A percentile compares a stretch with the other conserved stretches of the same genome.
phyloP scores from a whole-genome alignment of 2,113 vertebrate species.

The Hepsetus odoe region DNA sequence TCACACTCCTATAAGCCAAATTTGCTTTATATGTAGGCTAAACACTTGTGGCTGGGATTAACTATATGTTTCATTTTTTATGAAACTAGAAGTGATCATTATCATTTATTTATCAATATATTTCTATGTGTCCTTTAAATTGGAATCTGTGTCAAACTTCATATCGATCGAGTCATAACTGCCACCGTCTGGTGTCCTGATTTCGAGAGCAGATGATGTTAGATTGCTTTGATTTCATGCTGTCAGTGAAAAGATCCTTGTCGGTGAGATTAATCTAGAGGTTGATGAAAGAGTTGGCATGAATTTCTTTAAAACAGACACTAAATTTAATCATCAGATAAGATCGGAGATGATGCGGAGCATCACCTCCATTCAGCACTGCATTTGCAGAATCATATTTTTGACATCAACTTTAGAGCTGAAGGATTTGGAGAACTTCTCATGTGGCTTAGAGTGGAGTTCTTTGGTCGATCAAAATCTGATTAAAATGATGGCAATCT shows the following conservation, averaged over 20 bases:
- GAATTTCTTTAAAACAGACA: not conserved
- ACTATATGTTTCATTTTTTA: no score
- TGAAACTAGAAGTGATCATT: no score
- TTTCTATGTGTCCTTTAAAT: no score
- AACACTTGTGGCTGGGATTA: no score
- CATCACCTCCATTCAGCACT: not conserved
- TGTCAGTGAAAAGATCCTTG: not conserved
- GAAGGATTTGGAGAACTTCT: not conserved
- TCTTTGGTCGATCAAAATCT: not conserved
- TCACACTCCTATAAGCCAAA: no score
- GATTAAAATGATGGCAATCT: not conserved
- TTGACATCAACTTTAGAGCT: not conserved
- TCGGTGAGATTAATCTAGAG: not conserved
- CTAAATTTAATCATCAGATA: not conserved
- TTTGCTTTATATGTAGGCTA: no score
- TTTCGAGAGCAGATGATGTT: not conserved
- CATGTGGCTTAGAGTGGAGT: not conserved
- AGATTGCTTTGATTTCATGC: not conserved
- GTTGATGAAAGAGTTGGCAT: not conserved
- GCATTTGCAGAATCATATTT: not conserved
- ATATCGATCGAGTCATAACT: not conserved
- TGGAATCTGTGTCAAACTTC: not conserved
- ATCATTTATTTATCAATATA: no score
- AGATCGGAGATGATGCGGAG: not conserved
- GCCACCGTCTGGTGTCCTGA: not conserved